phyloP scores from a whole-genome alignment of 1,140 invertebrate species.

The Scaptodrosophila lebanonensis region DNA sequence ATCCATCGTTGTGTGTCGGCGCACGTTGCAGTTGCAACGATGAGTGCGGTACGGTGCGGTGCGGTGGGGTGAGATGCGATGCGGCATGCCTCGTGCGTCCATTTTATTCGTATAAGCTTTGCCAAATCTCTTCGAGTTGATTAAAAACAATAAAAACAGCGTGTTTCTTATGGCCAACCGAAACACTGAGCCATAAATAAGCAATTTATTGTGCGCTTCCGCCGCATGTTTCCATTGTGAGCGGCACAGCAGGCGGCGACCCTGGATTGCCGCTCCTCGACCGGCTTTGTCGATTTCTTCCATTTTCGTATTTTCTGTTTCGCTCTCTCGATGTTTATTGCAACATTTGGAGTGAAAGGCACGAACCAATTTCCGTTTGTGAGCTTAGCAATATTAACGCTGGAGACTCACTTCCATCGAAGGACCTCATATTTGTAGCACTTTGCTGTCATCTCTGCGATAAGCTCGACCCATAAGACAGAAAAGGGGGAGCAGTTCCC shows the following conservation, averaged over 20 bases:
- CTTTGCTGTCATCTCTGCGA: slow-evolving; percentile 43
- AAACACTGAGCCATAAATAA: slow-evolving; percentile 74
- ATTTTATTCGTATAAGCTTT: slow-evolving; percentile 74
- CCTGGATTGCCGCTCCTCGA: slow-evolving; percentile 24
- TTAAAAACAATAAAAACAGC: slow-evolving; percentile 75
- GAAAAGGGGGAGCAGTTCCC: too few species aligned
- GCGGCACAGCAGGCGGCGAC: slow-evolving; percentile 46
- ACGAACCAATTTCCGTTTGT: slow-evolving; percentile 73
- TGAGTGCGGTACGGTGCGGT: too few species aligned
- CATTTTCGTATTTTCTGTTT: slow-evolving; percentile 40
- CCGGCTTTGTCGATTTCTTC: too few species aligned
- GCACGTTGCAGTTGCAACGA: too few species aligned
- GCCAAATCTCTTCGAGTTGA: slow-evolving; percentile 72
- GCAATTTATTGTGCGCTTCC: slow-evolving; percentile 75
- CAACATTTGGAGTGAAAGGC: slow-evolving; percentile 69
- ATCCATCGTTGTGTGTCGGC: slow-evolving; percentile 60
- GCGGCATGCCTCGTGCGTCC: too few species aligned
- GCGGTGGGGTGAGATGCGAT: too few species aligned
- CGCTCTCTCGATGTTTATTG: slow-evolving; percentile 73
- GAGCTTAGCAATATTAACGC: slow-evolving; percentile 68
- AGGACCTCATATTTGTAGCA: slow-evolving; percentile 45
- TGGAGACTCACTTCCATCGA: slow-evolving; percentile 8
- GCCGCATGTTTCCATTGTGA: slow-evolving; percentile 67
- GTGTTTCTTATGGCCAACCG: slow-evolving; percentile 70
- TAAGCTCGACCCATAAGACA: slow-evolving; percentile 31